Conservation (phyloP, 2,797 vertebrate genomes). For the Dicrostonyx torquatus region DNA sequence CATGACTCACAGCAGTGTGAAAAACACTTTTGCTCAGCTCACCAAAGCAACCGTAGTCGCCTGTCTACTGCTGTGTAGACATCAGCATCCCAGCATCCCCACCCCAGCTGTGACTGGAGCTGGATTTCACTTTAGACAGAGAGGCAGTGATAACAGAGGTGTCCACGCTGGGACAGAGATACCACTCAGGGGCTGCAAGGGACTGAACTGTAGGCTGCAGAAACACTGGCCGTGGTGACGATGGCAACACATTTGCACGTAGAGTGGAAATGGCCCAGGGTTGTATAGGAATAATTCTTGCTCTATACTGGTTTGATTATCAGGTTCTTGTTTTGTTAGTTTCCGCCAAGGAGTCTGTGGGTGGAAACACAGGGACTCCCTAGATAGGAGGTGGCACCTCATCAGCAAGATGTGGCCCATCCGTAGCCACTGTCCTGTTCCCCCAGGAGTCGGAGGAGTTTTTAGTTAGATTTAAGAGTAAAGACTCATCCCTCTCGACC, state of each 20-base stretch:
- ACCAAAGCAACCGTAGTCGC: conserved; percentile 39
- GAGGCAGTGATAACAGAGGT: not conserved
- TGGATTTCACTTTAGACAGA: not conserved
- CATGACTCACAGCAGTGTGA: not conserved
- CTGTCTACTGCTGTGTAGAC: not conserved
- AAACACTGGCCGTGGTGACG: not conserved
- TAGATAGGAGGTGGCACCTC: not conserved
- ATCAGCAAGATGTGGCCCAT: not conserved
- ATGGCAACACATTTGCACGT: not conserved
- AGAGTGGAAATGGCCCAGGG: conserved; percentile 2
- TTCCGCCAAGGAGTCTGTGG: not conserved
- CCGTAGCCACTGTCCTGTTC: not conserved
- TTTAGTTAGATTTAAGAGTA: not conserved
- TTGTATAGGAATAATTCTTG: not conserved
- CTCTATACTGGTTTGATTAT: not conserved
- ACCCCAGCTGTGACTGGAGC: not conserved
- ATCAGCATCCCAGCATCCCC: not conserved
- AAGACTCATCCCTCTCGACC: not conserved
- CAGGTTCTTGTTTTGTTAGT: conserved; percentile 1
- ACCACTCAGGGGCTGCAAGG: not conserved
- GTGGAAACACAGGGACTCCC: not conserved
- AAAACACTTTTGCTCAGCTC: conserved; percentile 48
- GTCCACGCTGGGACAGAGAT: too few species aligned
- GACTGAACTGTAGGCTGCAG: not conserved
- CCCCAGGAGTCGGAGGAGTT: not conserved